Evolutionary conservation across 1,140 invertebrate genomes (phyloP), one percentile per base, ranked within the genome.

Genomic region (Notospermus geniculatus): DNA sequence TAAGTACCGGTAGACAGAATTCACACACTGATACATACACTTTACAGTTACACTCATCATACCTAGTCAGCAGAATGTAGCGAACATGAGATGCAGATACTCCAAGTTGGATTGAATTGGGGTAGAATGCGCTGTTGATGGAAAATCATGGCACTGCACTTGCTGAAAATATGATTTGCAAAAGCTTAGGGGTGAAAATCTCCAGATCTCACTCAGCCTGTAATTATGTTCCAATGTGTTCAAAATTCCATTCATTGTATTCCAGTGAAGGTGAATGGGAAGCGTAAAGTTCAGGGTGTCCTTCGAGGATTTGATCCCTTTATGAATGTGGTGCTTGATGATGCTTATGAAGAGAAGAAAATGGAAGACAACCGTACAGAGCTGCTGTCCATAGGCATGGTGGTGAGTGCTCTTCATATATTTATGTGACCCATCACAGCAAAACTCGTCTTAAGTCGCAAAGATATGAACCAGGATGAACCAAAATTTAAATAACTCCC

Each of bases 241-340:
- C 4, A 5, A 23, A 19, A 50, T n/a, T 7, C 41, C 65, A 27
- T 5, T 58, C 62, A 74, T 63, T 67, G 58, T 57, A 58, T 82
- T 81, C 23, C 66, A 89, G 87, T 97, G 30, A 97, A 96, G 83
- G 79, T 98, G 15, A 98, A 98, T 83, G 95, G 92, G 22, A 91
- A 91, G 13, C 85, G 97, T 43, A 87, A 89, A 52, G 92, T 99
- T 13, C 88, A 87, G 60, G 97, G 97, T 4, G 93, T 97, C 61
- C 83, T 99, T 25, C 85, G 97, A 72, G 97, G 97, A 2, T 99
- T 98, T 80, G 97, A 99, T 85, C 97, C 97, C 0, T 99, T 99
- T 76, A 99, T 99, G 97, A 99, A 98, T 76, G 86, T 98, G 57
- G 95, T 98, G 0, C 85, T 98, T 15, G 95, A 82, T 72, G 94